Base-by-base conservation (phyloP, 2,797 vertebrate genomes). In the Sebastes minor region DNA sequence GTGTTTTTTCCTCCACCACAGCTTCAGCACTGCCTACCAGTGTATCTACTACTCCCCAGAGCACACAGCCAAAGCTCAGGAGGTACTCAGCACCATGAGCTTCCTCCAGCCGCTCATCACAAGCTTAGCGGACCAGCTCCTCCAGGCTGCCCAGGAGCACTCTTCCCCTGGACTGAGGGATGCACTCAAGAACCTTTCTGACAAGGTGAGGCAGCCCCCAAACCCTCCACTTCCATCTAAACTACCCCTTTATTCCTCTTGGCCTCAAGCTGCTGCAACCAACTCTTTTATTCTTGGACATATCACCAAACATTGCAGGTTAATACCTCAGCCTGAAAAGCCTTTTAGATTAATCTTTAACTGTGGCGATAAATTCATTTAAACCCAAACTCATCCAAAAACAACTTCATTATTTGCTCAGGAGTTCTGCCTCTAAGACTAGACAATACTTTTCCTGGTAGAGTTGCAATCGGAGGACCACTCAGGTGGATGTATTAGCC, bases 11-110 rank as follows among this genome's bases (percentile, higher is more conserved):
- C 13, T 70, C 11, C 27, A 1, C 67, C 63, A 59, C 85, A 96
- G 91, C 92, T 97, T 92, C 96, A 99, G 98, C 93, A 98, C 98
- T 53, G 96, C 97, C 23, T 99, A 98, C 95, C 98, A 99, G 94
- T 99, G 97, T 92, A 99, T 99, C 96, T 99, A 99, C 96, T 99
- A 99, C 94, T 98, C 98, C 91, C 98, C 98, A 69, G 97, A 99
- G 96, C 97, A 98, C 94, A 99, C 97, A 83, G 97, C 97, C 80
- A 98, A 98, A 94, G 98, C 98, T 86, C 97, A 97, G 89, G 98
- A 99, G 96, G 97, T 99, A 78, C 97, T 99, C 91, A 96, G 96
- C 95, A 96, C 95, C 92, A 96, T 99, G 93, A 96, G 95, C 93
- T 96, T 97, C 79, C 96, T 99, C 32, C 97, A 98, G 22, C 98